Percentiles rank a stretch among this genome's conserved stretches.
Conservation (phyloP, 2,888 invertebrate genomes). For the Miltochrista miniata region DNA sequence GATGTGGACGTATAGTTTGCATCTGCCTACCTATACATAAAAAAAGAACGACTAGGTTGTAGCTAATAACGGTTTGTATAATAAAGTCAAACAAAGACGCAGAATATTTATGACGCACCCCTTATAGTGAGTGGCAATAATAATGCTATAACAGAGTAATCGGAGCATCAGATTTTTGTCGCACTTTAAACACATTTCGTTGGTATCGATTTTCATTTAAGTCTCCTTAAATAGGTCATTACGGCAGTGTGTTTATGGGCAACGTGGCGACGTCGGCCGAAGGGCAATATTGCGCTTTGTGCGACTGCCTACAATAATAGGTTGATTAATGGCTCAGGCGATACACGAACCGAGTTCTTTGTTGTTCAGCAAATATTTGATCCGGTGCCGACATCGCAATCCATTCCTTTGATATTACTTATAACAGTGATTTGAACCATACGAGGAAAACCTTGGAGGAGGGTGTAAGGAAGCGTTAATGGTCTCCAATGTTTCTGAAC, state of each 20-base stretch:
- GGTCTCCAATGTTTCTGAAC: conserved; percentile 37
- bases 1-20: too few relatives aligned
- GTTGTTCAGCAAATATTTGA: conserved; percentile 79
- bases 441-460: conserved; percentile 36
- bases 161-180: conserved; percentile 22
- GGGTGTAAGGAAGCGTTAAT: conserved; percentile 45
- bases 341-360: conserved; percentile 74
- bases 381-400: conserved; percentile 63
- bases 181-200: conserved; percentile 41
- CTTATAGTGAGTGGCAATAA: too few relatives aligned
- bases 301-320: conserved; percentile 71
- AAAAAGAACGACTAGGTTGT: too few relatives aligned
- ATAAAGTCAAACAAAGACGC: too few relatives aligned
- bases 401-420: conserved; percentile 65
- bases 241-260: conserved; percentile 71
- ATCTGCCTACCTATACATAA: too few relatives aligned
- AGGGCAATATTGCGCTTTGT: conserved; percentile 77
- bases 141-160: not conserved
- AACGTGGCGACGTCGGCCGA: conserved; percentile 58
- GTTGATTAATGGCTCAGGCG: conserved; percentile 77
- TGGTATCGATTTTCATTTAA: conserved; percentile 76
- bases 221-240: conserved; percentile 75
- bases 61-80: too few relatives aligned
- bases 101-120: too few relatives aligned
- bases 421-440: conserved; percentile 46